These are phyloP conservation scores for Blomia tropicalis DNA, from an alignment of 2,888 invertebrate genomes.

Conservation along the genomic window DNA sequence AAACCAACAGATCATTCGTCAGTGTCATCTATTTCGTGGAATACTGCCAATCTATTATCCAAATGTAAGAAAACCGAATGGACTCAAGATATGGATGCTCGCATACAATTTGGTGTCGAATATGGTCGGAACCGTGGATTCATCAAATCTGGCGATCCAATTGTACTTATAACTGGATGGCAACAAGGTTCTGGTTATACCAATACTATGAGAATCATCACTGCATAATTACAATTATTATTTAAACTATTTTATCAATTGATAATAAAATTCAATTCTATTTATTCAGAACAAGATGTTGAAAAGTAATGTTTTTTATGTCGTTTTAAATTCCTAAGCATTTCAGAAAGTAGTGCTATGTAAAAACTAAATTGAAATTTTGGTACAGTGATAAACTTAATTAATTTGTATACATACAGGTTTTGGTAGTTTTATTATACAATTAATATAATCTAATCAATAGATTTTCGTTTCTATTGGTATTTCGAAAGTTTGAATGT, in stretches of 20 bases:
- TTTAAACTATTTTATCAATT: no score
- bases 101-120: constrained; percentile 62
- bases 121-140: constrained; percentile 75
- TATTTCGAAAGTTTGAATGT: no score
- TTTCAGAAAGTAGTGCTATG: no score
- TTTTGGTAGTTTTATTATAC: no score
- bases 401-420: no score
- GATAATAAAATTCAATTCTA: not conserved
- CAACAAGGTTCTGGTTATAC: constrained; percentile 84
- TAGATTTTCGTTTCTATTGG: no score
- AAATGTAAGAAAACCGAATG: constrained; percentile 24
- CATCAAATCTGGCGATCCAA: constrained; percentile 64
- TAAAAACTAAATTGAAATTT: no score
- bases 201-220: constrained; percentile 82
- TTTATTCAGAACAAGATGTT: not conserved
- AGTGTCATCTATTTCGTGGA: constrained; percentile 75
- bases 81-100: constrained; percentile 36
- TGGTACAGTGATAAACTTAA: no score
- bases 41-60: constrained; percentile 63
- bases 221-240: constrained; percentile 16
- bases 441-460: no score
- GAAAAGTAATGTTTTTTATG: not conserved
- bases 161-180: constrained; percentile 92
- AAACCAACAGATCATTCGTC: constrained; percentile 64
- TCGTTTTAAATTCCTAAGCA: no score